Base-by-base conservation (phyloP, 2,888 invertebrate genomes). In the Laspeyria flexula region DNA sequence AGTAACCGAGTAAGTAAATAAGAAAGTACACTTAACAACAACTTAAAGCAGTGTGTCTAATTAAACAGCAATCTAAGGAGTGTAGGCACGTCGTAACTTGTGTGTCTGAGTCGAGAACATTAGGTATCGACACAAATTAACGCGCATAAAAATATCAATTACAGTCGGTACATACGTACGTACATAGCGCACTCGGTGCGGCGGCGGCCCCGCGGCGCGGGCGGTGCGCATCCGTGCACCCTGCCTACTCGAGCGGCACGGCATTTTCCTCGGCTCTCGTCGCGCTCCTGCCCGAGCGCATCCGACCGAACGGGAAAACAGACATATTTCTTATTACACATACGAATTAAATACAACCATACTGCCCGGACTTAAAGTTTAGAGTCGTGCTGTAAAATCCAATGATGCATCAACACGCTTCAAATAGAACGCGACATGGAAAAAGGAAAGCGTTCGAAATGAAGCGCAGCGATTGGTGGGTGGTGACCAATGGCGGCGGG, bases 341-440 rank as follows among this genome's bases (percentile, higher is more conserved):
- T 2, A 3, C 43, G 40, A 0, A 1, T 35, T 9, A 67, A 58
- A 60, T 4, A 16, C 45, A 43, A 73, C 67, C 50, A 47, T 75
- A 74, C 31, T 0, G 0, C 0, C 1, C 3, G 0, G 0, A 0
- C 0, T 9, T 73, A 85, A 44, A 65, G 79, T 71, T 43, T 9
- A 72, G 55, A 79, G 55, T 77, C 0, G 27, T 1, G 10, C 44
- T 27, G 43, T 40, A 44, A 38, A 45, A 53, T 56, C 33, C 33
- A 62, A 77, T 75, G 84, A 86, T 81, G 85, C 86, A 83, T 88
- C 86, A 83, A 71, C 84, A 86, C 86, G 89, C 90, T 89, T 90
- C 90, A 86, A 88, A 90, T 91, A 87, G 85, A 88, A 88, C 84
- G 85, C 85, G 84, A 86, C 86, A 87, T 81, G 88, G 90, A 86